Evolutionary conservation across 23 tunicate species (phyloP), one percentile per base, ranked within the genome.

Genomic region (Styela clava): DNA sequence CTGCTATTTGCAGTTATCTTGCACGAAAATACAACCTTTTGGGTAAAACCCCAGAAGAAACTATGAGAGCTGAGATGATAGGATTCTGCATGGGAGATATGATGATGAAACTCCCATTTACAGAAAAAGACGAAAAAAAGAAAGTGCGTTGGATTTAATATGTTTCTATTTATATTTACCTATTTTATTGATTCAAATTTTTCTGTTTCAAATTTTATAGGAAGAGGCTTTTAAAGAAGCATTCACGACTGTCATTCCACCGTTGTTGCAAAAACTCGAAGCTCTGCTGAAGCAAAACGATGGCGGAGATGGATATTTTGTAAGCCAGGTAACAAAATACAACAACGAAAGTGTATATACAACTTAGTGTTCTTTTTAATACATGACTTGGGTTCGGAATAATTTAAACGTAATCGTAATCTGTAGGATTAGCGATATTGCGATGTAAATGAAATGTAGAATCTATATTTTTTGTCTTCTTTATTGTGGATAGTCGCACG

Each of bases 311-410:
- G 31, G 22, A 67, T 67, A 67, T 67, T 67, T 67, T 22, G 71
- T 67, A 24, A 67, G 71, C 24, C 30, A 67, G 71, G 71, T 67
- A 67, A 67, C 12, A n/a, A n/a, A n/a, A n/a, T n/a, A n/a, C n/a
- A n/a, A n/a, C n/a, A n/a, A n/a, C n/a, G n/a, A n/a, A n/a, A n/a
- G n/a, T n/a, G n/a, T n/a, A n/a, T n/a, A n/a, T n/a, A n/a, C n/a
- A n/a, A n/a, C n/a, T n/a, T n/a, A n/a, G n/a, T n/a, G n/a, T n/a
- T n/a, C n/a, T n/a, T n/a, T n/a, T n/a, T n/a, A n/a, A n/a, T n/a
- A n/a, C n/a, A n/a, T n/a, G n/a, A n/a, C n/a, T n/a, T n/a, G n/a
- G n/a, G n/a, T n/a, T n/a, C n/a, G n/a, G n/a, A n/a, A n/a, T n/a
- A n/a, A n/a, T n/a, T n/a, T n/a, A n/a, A n/a, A n/a, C n/a, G n/a